phyloP scores from a whole-genome alignment of 2,113 vertebrate species.

The Bujurquina vittata region DNA sequence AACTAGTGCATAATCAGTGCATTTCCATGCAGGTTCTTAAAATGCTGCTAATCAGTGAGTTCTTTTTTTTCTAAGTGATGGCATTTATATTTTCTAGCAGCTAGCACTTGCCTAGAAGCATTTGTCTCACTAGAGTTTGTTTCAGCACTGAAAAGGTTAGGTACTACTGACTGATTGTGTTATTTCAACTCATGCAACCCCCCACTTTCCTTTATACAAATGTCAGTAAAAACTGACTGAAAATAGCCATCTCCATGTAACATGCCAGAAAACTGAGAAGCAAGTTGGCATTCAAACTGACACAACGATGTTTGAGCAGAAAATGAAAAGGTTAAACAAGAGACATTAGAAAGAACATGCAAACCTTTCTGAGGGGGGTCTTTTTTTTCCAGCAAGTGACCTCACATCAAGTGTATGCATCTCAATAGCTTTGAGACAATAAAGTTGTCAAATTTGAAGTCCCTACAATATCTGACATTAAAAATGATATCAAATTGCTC shows the following conservation, averaged over 20 bases:
- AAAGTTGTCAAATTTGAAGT: neutral
- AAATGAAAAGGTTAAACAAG: slow-evolving; percentile 40
- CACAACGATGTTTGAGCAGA: slow-evolving; percentile 13
- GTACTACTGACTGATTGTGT: slow-evolving; percentile 22
- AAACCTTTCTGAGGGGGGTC: neutral
- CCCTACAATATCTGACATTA: neutral
- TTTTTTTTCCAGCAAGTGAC: neutral
- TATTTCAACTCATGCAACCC: slow-evolving; percentile 9
- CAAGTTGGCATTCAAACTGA: slow-evolving; percentile 10
- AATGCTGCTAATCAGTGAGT: neutral
- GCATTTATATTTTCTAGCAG: slow-evolving; percentile 26
- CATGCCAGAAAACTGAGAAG: neutral
- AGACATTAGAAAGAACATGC: slow-evolving; percentile 8
- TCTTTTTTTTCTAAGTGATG: neutral
- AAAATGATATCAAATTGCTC: neutral
- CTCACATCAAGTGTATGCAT: neutral
- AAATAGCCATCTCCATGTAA: slow-evolving; percentile 23
- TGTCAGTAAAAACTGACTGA: slow-evolving; percentile 19
- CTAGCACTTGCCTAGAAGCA: slow-evolving; percentile 14
- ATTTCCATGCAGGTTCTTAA: neutral
- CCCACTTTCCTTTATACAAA: slow-evolving; percentile 7
- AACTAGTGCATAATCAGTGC: neutral
- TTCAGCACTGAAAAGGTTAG: slow-evolving; percentile 47
- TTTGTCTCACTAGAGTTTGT: slow-evolving; percentile 23
- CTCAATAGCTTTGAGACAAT: slow-evolving; percentile 4